These are phyloP conservation scores for Crypturellus undulatus DNA, from an alignment of 2,113 vertebrate genomes.

Conservation along the genomic window DNA sequence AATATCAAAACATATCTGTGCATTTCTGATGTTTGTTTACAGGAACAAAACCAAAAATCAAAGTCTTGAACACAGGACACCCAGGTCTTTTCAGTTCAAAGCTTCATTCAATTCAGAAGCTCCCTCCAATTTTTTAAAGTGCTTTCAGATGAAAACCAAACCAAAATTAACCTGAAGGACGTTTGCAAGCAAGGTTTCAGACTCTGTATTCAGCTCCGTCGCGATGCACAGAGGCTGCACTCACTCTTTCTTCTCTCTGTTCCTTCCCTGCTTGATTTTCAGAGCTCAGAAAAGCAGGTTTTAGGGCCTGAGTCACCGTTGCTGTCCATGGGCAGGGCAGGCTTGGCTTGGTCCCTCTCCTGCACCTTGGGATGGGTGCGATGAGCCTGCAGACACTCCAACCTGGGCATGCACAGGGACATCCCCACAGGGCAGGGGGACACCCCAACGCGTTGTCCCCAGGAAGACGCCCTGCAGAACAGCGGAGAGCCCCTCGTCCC, in stretches of 20 bases:
- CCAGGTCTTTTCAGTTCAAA: constrained; percentile 41
- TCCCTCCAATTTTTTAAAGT: not conserved
- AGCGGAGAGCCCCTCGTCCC: too few species aligned
- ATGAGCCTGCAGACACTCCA: not conserved
- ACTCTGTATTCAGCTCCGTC: not conserved
- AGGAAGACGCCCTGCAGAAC: too few species aligned
- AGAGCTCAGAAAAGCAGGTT: not conserved
- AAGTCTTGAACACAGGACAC: constrained; percentile 20
- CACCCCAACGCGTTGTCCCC: too few species aligned
- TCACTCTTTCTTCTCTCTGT: not conserved
- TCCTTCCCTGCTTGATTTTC: not conserved
- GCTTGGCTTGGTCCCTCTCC: not conserved
- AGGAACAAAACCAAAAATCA: constrained; percentile 10
- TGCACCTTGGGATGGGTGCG: not conserved
- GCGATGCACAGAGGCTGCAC: rapidly evolving
- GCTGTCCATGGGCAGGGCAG: too few species aligned
- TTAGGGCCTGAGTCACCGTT: not conserved
- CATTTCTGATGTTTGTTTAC: constrained; percentile 6
- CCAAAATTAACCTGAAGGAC: not conserved
- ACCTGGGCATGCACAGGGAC: too few species aligned
- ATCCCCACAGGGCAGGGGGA: too few species aligned
- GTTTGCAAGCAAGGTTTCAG: not conserved
- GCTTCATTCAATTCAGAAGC: not conserved
- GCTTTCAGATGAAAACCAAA: constrained; percentile 33
- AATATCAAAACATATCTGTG: constrained; percentile 30